Conservation (phyloP, 2,113 vertebrate genomes). For the Piliocolobus tephrosceles region DNA sequence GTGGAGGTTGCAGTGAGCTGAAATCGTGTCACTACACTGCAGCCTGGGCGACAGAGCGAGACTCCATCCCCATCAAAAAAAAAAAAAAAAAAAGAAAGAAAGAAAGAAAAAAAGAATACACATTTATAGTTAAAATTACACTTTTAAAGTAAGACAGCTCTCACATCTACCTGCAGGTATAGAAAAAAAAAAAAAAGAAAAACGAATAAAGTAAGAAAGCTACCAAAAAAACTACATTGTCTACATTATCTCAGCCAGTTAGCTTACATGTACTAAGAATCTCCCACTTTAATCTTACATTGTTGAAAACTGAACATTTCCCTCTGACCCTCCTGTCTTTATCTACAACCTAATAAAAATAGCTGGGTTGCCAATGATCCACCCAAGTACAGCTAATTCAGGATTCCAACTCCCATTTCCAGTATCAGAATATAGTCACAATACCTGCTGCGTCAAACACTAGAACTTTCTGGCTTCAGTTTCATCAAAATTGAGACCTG, state of each 20-base stretch:
- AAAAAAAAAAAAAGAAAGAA: no score
- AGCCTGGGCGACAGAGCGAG: no score
- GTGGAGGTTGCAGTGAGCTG: no score
- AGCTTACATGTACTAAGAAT: neutral
- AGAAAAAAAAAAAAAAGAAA: no score
- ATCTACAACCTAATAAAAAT: neutral
- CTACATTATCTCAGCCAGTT: neutral
- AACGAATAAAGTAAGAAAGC: neutral
- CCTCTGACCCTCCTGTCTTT: neutral
- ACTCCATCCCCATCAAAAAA: no score
- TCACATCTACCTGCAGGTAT: no score
- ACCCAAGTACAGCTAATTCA: neutral
- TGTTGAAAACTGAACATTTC: neutral
- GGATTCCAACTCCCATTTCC: neutral
- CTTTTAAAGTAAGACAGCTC: constrained; percentile 23
- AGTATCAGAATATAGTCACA: constrained; percentile 23
- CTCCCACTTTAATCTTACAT: neutral
- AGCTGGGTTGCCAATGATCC: neutral
- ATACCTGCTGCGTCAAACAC: constrained; percentile 28
- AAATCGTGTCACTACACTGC: no score
- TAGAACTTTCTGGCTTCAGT: neutral
- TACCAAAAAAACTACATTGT: constrained; percentile 3
- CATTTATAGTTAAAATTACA: neutral
- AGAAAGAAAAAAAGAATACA: neutral
- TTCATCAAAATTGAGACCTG: constrained; percentile 7